phyloP scores from a whole-genome alignment of 2,888 invertebrate species.

The Agrenia bidenticulata region DNA sequence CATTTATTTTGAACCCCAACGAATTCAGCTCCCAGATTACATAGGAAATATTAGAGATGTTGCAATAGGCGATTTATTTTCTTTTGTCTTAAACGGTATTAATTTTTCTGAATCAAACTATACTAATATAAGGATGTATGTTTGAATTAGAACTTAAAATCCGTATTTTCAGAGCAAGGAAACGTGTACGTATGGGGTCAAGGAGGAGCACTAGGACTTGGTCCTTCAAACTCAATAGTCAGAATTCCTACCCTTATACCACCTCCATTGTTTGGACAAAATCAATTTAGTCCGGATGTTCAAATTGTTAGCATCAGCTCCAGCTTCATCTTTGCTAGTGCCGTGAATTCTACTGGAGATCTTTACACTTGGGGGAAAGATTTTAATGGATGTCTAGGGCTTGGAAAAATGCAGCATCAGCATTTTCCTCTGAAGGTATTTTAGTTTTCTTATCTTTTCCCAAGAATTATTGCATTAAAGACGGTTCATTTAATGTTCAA shows the following conservation, averaged over 20 bases:
- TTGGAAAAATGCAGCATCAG: slow-evolving; percentile 63
- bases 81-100: slow-evolving; percentile 76
- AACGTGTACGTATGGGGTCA: slow-evolving; percentile 91
- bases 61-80: slow-evolving; percentile 83
- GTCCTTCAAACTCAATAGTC: slow-evolving; percentile 72
- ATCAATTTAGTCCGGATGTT: slow-evolving; percentile 73
- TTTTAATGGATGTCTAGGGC: slow-evolving; percentile 76
- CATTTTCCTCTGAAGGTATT: slow-evolving; percentile 45
- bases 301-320: slow-evolving; percentile 68
- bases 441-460: not conserved
- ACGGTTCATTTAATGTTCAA: no score
- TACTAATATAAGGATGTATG: slow-evolving; percentile 15
- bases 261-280: slow-evolving; percentile 77
- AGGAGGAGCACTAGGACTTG: slow-evolving; percentile 81
- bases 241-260: slow-evolving; percentile 73
- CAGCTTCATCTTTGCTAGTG: slow-evolving; percentile 76
- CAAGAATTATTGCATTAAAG: slow-evolving; percentile 14
- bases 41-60: slow-evolving; percentile 77
- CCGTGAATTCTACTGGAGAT: slow-evolving; percentile 78
- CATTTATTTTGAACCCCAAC: slow-evolving; percentile 67
- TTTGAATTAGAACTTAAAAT: slow-evolving; percentile 8
- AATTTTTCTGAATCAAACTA: not conserved
- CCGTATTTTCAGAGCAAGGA: slow-evolving; percentile 67
- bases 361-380: slow-evolving; percentile 92
- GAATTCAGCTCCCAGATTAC: slow-evolving; percentile 65